Conservation (phyloP, 2,888 invertebrate genomes). For the Calameuta pallipes region DNA sequence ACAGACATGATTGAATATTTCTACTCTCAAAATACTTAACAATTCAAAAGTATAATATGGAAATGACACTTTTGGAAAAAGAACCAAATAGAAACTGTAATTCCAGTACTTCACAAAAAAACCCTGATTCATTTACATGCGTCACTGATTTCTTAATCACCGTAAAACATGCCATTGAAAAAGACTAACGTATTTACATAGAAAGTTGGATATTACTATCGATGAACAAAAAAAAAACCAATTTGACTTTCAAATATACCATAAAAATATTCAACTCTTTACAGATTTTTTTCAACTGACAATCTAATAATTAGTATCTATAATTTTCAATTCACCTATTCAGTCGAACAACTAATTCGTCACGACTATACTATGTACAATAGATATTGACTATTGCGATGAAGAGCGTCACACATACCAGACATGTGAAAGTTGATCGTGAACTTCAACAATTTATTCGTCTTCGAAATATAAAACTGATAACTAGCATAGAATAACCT, state of each 20-base stretch:
- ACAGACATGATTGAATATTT: neutral
- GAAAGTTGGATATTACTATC: neutral
- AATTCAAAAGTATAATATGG: neutral
- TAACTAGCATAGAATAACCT: neutral
- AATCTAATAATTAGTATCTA: too few species aligned
- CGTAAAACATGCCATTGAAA: neutral
- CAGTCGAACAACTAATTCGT: neutral
- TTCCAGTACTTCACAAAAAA: neutral
- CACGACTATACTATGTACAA: neutral
- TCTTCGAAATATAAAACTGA: slow-evolving; percentile 27
- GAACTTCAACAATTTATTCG: slow-evolving; percentile 51
- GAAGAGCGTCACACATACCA: slow-evolving; percentile 42
- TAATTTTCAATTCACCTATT: neutral
- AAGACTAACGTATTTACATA: neutral
- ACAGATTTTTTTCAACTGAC: too few species aligned
- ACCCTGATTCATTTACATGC: neutral
- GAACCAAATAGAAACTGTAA: neutral
- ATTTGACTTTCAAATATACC: neutral
- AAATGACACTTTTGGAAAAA: neutral
- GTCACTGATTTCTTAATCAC: neutral
- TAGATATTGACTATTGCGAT: slow-evolving; percentile 21
- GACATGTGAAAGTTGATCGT: slow-evolving; percentile 63
- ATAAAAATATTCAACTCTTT: neutral
- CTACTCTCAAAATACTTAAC: neutral
- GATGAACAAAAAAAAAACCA: neutral